Percentiles rank a stretch among this genome's conserved stretches.
These are phyloP conservation scores for Amniataba percoides DNA, from an alignment of 2,797 vertebrate genomes.

Conservation along the genomic window DNA sequence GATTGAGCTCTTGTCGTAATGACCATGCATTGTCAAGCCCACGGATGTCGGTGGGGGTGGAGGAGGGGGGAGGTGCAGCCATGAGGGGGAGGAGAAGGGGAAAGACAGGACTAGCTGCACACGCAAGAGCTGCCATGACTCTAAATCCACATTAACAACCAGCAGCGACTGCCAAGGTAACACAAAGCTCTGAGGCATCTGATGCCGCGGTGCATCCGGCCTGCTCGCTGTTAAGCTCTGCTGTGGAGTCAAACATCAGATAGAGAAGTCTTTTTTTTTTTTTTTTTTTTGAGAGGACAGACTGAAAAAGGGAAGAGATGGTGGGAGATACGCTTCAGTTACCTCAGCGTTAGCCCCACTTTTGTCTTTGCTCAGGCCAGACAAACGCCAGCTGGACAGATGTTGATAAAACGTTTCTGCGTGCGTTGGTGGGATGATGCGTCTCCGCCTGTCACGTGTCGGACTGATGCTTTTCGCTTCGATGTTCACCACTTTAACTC, in stretches of 20 bases:
- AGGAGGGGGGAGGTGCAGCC: too few relatives aligned
- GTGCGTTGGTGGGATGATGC: neutral
- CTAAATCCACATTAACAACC: slow-evolving; percentile 64
- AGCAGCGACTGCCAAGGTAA: slow-evolving; percentile 50
- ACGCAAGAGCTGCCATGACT: slow-evolving; percentile 45
- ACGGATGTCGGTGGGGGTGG: slow-evolving; percentile 16
- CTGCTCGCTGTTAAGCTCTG: neutral
- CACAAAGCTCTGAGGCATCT: slow-evolving; percentile 46
- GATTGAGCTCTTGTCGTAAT: slow-evolving; percentile 65
- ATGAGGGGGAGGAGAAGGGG: too few relatives aligned
- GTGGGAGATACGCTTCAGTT: slow-evolving; percentile 23
- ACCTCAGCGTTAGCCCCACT: neutral
- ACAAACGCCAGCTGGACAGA: slow-evolving; percentile 3
- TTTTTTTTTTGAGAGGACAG: neutral
- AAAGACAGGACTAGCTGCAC: slow-evolving; percentile 42
- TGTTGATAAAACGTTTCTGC: slow-evolving; percentile 19
- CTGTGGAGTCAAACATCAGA: slow-evolving; percentile 22
- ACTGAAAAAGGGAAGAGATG: neutral
- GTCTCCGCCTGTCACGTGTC: slow-evolving; percentile 21
- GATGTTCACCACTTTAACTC: neutral
- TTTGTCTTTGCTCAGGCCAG: slow-evolving; percentile 15
- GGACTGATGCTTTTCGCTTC: neutral
- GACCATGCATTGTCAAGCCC: slow-evolving; percentile 61
- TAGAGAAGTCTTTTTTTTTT: slow-evolving; percentile 20
- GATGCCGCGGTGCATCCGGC: slow-evolving; percentile 19